Conservation (phyloP, 2,113 vertebrate genomes). For the Eptesicus fuscus region DNA sequence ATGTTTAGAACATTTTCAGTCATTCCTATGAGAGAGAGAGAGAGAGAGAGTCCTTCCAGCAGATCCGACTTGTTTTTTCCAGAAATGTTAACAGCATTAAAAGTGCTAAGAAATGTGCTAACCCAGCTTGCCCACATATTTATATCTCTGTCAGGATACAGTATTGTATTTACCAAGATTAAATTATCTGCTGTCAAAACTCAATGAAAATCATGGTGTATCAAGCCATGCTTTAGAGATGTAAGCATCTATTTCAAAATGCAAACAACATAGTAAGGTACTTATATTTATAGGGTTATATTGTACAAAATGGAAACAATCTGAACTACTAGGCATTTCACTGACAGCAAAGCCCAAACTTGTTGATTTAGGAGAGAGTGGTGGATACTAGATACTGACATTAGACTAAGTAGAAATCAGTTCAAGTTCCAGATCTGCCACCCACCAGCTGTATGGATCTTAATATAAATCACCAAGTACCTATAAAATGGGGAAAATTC, state of each 20-base stretch:
- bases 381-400: background rate
- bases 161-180: conserved; percentile 72
- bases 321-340: background rate
- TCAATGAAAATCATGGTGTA: conserved; percentile 40
- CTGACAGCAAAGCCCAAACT: background rate
- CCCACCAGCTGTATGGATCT: background rate
- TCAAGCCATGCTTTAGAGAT: conserved; percentile 54
- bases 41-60: background rate
- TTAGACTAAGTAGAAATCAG: background rate
- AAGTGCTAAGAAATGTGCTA: conserved; percentile 66
- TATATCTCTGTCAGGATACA: conserved; percentile 58
- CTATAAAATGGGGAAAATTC: background rate
- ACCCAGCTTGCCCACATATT: conserved; percentile 62
- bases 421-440: background rate
- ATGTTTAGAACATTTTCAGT: background rate
- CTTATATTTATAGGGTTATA: conserved; percentile 33
- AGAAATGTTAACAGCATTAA: conserved; percentile 63
- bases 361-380: background rate
- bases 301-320: conserved; percentile 22
- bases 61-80: conserved; percentile 48
- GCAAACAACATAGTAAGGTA: conserved; percentile 57
- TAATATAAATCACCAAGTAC: background rate
- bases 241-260: conserved; percentile 64
- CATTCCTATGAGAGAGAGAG: no score
- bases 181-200: conserved; percentile 74